phyloP scores from a whole-genome alignment of 2,888 invertebrate genomes.

The Hipparchia semele region DNA sequence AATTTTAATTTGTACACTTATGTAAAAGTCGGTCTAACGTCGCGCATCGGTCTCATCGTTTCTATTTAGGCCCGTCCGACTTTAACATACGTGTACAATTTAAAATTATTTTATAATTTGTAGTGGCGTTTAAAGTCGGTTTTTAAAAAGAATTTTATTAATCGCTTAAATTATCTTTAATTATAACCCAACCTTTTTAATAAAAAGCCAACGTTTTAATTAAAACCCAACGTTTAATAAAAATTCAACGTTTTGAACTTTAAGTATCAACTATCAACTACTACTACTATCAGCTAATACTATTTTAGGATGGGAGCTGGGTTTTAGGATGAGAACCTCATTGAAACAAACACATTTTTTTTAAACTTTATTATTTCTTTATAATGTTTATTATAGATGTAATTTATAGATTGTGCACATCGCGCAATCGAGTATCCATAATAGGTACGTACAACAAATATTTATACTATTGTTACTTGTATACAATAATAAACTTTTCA shows the following conservation, averaged over 20 bases:
- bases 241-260: neutral
- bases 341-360: slow-evolving; percentile 60
- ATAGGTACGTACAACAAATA: slow-evolving; percentile 76
- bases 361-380: slow-evolving; percentile 80
- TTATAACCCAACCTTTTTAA: too few relatives aligned
- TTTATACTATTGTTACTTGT: slow-evolving; percentile 78
- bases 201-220: too few relatives aligned
- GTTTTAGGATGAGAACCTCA: neutral
- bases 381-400: slow-evolving; percentile 81
- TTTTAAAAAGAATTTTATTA: too few relatives aligned
- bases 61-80: too few relatives aligned
- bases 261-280: neutral
- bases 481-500: slow-evolving; percentile 81
- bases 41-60: too few relatives aligned
- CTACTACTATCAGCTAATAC: neutral
- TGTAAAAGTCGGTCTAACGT: neutral
- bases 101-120: too few relatives aligned
- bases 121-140: too few relatives aligned
- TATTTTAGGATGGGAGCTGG: neutral
- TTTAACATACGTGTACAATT: too few relatives aligned
- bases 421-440: slow-evolving; percentile 61
- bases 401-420: slow-evolving; percentile 65
- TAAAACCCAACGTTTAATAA: too few relatives aligned
- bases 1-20: too few relatives aligned
- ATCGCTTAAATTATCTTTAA: too few relatives aligned